phyloP scores from a whole-genome alignment of 2,797 vertebrate genomes.

The Gymnoscopelus microlampas region DNA sequence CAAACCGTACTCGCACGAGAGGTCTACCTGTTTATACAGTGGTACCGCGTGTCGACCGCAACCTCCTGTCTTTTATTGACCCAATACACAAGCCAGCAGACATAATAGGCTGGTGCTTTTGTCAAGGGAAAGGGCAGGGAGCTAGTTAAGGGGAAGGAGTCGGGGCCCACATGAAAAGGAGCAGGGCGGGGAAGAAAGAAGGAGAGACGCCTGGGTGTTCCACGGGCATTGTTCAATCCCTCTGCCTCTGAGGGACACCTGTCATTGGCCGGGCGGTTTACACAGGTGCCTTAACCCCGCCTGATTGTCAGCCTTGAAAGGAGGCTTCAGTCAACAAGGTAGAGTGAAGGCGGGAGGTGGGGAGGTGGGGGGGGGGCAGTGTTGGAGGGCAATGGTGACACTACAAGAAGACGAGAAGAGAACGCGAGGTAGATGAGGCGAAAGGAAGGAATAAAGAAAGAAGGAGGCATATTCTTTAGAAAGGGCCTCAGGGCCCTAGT shows the following conservation, averaged over 20 bases:
- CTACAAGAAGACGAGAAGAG: neutral
- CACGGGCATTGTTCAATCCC: conserved; percentile 62
- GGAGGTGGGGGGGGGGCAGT: conserved; percentile 15
- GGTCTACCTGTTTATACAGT: conserved; percentile 51
- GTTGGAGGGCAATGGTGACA: neutral
- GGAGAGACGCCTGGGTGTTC: conserved; percentile 68
- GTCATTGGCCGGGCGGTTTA: conserved; percentile 71
- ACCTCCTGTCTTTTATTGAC: conserved; percentile 62
- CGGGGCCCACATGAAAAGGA: conserved; percentile 67
- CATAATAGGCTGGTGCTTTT: conserved; percentile 67
- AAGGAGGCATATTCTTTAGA: conserved; percentile 62
- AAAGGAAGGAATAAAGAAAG: conserved; percentile 40
- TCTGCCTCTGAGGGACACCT: conserved; percentile 76
- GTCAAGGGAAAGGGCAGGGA: conserved; percentile 64
- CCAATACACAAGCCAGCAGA: conserved; percentile 67
- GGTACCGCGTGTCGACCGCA: conserved; percentile 35
- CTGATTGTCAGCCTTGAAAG: conserved; percentile 66
- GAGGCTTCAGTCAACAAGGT: conserved; percentile 73
- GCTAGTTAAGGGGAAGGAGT: conserved; percentile 65
- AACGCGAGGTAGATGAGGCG: conserved; percentile 38
- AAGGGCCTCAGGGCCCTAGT: conserved; percentile 65
- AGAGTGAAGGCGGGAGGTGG: conserved; percentile 23
- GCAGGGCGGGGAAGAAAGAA: conserved; percentile 28
- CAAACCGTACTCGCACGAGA: conserved; percentile 4
- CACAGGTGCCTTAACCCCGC: conserved; percentile 69